phyloP scores from a whole-genome alignment of 2,113 vertebrate genomes.

The Cisticola juncidis region DNA sequence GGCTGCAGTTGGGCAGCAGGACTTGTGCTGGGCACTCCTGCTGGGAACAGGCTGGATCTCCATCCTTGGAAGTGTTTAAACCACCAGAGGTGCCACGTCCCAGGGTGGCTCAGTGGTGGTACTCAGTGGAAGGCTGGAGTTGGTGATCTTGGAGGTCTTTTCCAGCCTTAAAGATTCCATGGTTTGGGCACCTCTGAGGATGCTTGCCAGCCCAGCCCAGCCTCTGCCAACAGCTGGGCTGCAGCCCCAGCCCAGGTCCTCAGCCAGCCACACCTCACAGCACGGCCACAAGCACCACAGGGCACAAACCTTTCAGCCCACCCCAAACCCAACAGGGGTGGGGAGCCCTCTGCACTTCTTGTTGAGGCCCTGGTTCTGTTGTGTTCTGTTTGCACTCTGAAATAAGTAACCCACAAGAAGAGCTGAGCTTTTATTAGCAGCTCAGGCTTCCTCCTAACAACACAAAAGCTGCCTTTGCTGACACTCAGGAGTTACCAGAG shows the following conservation, averaged over 20 bases:
- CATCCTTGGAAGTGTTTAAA: not conserved
- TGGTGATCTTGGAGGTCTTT: not conserved
- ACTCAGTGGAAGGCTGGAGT: not conserved
- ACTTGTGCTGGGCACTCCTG: not conserved
- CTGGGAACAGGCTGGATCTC: not conserved
- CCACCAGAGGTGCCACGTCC: accelerated
- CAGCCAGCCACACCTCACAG: not conserved
- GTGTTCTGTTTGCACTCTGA: accelerated
- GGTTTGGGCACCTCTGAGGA: not conserved
- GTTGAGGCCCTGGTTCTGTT: not conserved
- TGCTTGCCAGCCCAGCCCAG: not conserved
- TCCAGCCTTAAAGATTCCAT: not conserved
- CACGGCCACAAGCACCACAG: not conserved
- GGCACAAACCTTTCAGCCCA: accelerated
- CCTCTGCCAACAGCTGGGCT: not conserved
- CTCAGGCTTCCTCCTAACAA: not conserved
- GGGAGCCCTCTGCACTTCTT: not conserved
- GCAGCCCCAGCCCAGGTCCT: not conserved
- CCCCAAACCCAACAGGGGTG: accelerated
- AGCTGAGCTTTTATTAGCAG: not conserved
- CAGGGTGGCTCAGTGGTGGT: accelerated
- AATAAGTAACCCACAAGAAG: not conserved
- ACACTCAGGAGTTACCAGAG: not conserved
- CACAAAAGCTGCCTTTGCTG: not conserved
- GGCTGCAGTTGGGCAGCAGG: accelerated